Conservation (phyloP, 2,888 invertebrate species). For the Tortricodes alternella region DNA sequence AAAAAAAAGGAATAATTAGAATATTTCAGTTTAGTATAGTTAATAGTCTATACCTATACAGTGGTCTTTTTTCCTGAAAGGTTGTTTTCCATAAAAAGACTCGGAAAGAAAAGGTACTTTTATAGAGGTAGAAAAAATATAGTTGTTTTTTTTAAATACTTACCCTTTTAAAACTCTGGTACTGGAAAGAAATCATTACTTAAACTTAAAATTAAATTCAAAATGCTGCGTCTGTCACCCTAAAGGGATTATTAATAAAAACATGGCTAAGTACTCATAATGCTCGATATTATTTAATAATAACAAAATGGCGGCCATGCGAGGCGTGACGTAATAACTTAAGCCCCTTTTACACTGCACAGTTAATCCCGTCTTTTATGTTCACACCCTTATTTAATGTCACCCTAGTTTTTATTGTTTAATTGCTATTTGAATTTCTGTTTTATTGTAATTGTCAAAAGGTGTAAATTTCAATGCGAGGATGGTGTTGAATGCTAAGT, state of each 20-base stretch:
- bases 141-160: neutral
- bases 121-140: no score
- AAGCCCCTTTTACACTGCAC: constrained; percentile 65
- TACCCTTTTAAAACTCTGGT: neutral
- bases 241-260: constrained; percentile 24
- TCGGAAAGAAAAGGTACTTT: no score
- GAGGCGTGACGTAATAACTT: constrained; percentile 71
- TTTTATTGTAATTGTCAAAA: constrained; percentile 32
- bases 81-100: no score
- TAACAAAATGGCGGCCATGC: constrained; percentile 47
- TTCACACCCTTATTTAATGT: constrained; percentile 54
- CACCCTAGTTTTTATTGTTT: constrained; percentile 50
- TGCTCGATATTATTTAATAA: constrained; percentile 26
- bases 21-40: no score
- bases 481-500: neutral
- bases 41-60: no score
- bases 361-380: constrained; percentile 71
- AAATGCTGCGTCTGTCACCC: constrained; percentile 11
- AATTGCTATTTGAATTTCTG: neutral
- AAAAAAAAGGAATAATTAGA: no score
- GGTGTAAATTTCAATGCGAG: constrained; percentile 37
- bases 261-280: constrained; percentile 24
- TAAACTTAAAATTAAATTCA: constrained; percentile 1
- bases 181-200: neutral
- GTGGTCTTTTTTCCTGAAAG: no score